Evolutionary conservation across 2,888 invertebrate genomes (phyloP).

Genomic region (Cremastobaeus sp.): DNA sequence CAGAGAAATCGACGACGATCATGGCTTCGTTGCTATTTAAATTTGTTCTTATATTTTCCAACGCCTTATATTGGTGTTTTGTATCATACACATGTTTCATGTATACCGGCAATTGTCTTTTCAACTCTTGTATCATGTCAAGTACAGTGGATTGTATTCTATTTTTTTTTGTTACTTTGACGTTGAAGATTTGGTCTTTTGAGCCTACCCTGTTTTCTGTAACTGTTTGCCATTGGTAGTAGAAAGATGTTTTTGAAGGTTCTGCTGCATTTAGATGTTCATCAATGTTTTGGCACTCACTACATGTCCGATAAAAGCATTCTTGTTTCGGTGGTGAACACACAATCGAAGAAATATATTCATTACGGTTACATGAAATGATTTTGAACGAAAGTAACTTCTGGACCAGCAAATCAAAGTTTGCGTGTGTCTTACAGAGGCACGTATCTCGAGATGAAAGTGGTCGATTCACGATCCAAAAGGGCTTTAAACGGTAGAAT

Average conservation of each 20-base stretch:
- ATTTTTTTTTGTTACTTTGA: conserved; percentile 31
- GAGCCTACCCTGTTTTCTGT: conserved; percentile 30
- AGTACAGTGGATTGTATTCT: conserved; percentile 23
- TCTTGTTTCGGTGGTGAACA: conserved; percentile 13
- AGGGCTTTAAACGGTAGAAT: conserved; percentile 45
- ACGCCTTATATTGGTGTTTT: conserved; percentile 18
- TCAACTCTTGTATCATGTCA: conserved; percentile 20
- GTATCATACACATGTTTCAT: not conserved
- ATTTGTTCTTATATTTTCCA: conserved; percentile 13
- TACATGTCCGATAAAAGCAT: conserved; percentile 22
- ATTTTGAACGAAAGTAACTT: conserved; percentile 26
- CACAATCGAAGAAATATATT: conserved; percentile 27
- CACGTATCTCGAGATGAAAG: conserved; percentile 44
- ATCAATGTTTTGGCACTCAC: conserved; percentile 21
- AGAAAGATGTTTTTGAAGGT: conserved; percentile 9
- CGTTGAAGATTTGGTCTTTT: conserved; percentile 28
- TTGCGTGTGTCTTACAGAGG: conserved; percentile 21
- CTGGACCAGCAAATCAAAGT: conserved; percentile 35
- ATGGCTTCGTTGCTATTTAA: conserved; percentile 18
- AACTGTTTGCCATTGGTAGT: conserved; percentile 33
- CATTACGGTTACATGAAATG: not conserved
- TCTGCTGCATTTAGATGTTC: not conserved
- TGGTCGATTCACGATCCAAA: conserved; percentile 43
- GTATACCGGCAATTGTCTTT: not conserved
- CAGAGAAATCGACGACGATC: conserved; percentile 28